Evolutionary conservation across 64 coral and sea anemone genomes (phyloP), one percentile per base, ranked within the genome.

Genomic region (Stylophora pistillata): DNA sequence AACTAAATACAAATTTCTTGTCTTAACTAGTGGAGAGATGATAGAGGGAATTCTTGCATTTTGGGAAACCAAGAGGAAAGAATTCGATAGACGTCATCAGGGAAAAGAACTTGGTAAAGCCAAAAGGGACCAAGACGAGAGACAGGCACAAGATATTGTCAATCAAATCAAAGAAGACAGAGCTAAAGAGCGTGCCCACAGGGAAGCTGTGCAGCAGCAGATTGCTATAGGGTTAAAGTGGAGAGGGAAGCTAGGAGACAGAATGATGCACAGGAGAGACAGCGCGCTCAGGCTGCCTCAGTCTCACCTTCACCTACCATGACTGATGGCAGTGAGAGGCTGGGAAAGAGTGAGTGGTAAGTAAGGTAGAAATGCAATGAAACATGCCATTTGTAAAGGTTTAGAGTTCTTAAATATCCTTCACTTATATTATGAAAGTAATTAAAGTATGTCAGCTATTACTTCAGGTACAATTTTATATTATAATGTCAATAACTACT

Each of bases 101-200:
- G 93, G 96, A 16, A 89, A 98, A 71, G 72, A 92, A 17, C 5
- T 95, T 15, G 29, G 56, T 15, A 85, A 90, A 56, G 97, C 90
- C 21, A 95, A 93, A 62, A 33, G 89, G n/a, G 90, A 99, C 64
- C 33, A 81, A 14, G 97, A 99, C 58, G 90, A 99, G 75, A 93
- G 72, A 61, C 85, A 90, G 25, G 89, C 94, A 13, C 82, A 92
- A 78, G 82, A 95, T 58, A 86, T 99, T 30, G 53, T 95, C 1
- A 95, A 91, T 55, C 93, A 95, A 37, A 95, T 99, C 5, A 89
- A 92, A 25, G 86, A 90, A 64, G 93, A 95, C 29, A 91, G 87
- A 69, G 97, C 90, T 15, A 99, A 99, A 55, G 97, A 99, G n/a
- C 86, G 77, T 74, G 97, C 97, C 5, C 93, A 91, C 1, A 91